Conservation (phyloP, 2,797 vertebrate genomes). For the Phylloscopus collybita region DNA sequence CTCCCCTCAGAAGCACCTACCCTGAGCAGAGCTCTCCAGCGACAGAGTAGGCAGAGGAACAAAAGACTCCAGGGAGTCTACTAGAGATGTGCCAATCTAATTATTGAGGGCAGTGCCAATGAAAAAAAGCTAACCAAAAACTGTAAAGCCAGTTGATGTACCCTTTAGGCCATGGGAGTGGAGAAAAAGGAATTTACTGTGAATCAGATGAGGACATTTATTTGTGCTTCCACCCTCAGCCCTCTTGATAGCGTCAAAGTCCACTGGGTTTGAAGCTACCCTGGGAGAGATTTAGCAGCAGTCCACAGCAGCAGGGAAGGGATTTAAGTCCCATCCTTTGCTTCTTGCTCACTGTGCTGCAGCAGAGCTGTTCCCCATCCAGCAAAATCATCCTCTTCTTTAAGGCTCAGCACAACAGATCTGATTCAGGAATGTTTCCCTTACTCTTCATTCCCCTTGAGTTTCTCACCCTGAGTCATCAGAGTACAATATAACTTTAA, state of each 20-base stretch:
- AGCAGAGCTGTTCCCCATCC: not conserved
- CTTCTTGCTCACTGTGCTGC: slow-evolving; percentile 3
- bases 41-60: not conserved
- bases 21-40: not conserved
- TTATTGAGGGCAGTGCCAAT: slow-evolving; percentile 12
- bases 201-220: not conserved
- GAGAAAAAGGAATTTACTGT: slow-evolving; percentile 28
- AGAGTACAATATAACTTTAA: slow-evolving; percentile 18
- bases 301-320: not conserved
- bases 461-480: slow-evolving; percentile 48
- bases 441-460: slow-evolving; percentile 30
- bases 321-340: slow-evolving; percentile 3
- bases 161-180: slow-evolving; percentile 34
- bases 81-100: slow-evolving; percentile 25
- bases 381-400: slow-evolving; percentile 31
- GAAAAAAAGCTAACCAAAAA: slow-evolving; percentile 17
- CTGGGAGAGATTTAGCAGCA: not conserved
- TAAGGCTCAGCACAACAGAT: slow-evolving; percentile 30
- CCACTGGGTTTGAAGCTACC: not conserved
- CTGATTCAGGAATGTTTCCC: slow-evolving; percentile 47
- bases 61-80: slow-evolving; percentile 37
- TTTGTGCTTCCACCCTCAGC: not conserved
- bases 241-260: not conserved
- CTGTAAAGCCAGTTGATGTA: not conserved
- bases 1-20: slow-evolving; percentile 26